phyloP scores from a whole-genome alignment of 2,888 invertebrate genomes.

The Ditula angustiorana region DNA sequence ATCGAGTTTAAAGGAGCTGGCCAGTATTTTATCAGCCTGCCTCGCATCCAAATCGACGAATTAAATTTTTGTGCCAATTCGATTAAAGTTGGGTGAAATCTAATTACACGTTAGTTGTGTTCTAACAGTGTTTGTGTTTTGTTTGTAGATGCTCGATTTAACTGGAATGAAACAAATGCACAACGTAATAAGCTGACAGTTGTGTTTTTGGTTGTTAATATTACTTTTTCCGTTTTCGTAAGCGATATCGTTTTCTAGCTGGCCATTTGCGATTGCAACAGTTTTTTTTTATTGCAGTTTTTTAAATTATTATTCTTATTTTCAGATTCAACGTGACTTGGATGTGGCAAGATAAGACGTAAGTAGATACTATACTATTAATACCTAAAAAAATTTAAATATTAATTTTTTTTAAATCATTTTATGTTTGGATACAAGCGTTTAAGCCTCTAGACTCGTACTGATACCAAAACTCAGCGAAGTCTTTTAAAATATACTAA shows the following conservation, averaged over 20 bases:
- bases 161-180: conserved; percentile 1
- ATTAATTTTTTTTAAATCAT: too few relatives aligned
- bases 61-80: background rate
- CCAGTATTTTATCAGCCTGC: background rate
- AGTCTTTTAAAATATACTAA: too few relatives aligned
- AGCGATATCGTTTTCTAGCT: too few relatives aligned
- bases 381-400: too few relatives aligned
- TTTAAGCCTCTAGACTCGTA: too few relatives aligned
- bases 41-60: conserved; percentile 15
- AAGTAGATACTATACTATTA: too few relatives aligned
- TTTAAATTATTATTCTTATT: background rate
- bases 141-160: conserved; percentile 9
- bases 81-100: conserved; percentile 17
- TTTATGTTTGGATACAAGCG: too few relatives aligned
- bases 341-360: background rate
- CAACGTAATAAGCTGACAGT: background rate
- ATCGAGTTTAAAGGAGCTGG: background rate
- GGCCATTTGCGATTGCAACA: background rate
- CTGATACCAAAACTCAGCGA: too few relatives aligned
- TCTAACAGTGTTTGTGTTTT: conserved; percentile 5
- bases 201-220: background rate
- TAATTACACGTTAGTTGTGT: conserved; percentile 23
- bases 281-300: background rate
- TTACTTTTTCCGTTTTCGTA: too few relatives aligned
- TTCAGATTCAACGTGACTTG: background rate